Base-by-base conservation (phyloP, 2,113 vertebrate species). In the Platysternon megacephalum region DNA sequence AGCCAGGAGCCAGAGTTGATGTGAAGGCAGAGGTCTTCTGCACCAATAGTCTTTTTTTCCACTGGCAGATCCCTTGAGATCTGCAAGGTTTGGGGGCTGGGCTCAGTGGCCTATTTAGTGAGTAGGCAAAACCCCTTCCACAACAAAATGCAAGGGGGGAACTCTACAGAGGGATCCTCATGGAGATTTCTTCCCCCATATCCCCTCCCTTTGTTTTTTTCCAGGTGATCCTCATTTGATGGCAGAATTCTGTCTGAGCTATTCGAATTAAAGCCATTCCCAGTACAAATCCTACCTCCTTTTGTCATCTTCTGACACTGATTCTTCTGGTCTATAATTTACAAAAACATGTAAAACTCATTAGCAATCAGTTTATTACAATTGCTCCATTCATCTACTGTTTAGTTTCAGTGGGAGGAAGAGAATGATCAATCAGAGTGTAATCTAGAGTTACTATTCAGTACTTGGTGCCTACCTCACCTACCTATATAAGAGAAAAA, bases 241-340 rank as follows among this genome's bases (percentile, higher is more conserved):
- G 9, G 65, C 14, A 94, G 82, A 93, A 85, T 58, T 94, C 39
- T 13, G n/a, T 55, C 85, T 72, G 81, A 89, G 55, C 35, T 24
- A 79, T 8, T 87, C 82, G 79, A 94, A 76, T 82, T 16, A 91
- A 97, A 95, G 17, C n/a, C 42, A 84, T 80, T 21, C 68, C 28
- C 2, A 0, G 39, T 1, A 51, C 8, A 93, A 86, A 44, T 98
- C 98, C 7, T 98, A 99, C 99, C 99, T 99, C 98, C 99, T 98
- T 98, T 99, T 99, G 97, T 99, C 99, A 95, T 99, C 99, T 90
- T 99, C 99, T 88, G 98, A 98, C 48, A 98, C 93, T 0, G 98
- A 98, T 86, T 99, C 99, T 98, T 99, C 99, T 98, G 99, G 98
- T 98, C 99, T 99, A 97, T 96, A 98, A 98, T 87, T 94, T 93